Evolutionary conservation across 2,113 vertebrate genomes (phyloP).

Genomic region (Phaethon lepturus): DNA sequence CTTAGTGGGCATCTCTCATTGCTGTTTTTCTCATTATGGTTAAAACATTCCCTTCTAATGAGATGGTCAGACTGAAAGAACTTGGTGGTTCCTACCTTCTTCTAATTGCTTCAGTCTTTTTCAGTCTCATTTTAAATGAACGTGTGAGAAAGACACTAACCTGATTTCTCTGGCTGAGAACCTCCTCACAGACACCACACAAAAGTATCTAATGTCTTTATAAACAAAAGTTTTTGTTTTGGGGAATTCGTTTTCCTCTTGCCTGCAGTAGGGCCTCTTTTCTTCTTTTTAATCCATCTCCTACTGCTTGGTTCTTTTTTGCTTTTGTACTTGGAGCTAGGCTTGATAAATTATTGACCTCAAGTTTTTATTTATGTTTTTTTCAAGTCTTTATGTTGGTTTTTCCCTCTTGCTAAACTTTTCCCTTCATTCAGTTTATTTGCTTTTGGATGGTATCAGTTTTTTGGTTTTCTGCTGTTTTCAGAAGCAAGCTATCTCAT

Average conservation of each 20-base stretch:
- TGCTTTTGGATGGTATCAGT: slow-evolving; percentile 32
- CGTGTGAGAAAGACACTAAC: not conserved
- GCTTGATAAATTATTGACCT: slow-evolving; percentile 54
- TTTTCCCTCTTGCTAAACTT: slow-evolving; percentile 34
- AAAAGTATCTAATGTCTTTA: not conserved
- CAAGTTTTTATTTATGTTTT: not conserved
- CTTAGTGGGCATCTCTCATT: not conserved
- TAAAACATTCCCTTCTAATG: not conserved
- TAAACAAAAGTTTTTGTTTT: not conserved
- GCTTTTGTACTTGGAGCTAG: not conserved
- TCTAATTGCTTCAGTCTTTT: not conserved
- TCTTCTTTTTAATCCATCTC: slow-evolving; percentile 3
- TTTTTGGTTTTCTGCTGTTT: slow-evolving; percentile 55
- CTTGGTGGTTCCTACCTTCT: not conserved
- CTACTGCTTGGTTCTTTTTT: not conserved
- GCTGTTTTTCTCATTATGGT: not conserved
- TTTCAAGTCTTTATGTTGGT: not conserved
- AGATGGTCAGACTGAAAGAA: not conserved
- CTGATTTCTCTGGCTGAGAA: not conserved
- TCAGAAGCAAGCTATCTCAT: slow-evolving; percentile 43
- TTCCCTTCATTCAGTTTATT: slow-evolving; percentile 34
- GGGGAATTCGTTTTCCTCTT: not conserved
- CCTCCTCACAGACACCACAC: not conserved
- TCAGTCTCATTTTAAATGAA: not conserved
- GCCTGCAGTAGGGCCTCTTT: not conserved